Base-by-base conservation (phyloP, 2,888 invertebrate genomes). In the Heliconius charithonia region DNA sequence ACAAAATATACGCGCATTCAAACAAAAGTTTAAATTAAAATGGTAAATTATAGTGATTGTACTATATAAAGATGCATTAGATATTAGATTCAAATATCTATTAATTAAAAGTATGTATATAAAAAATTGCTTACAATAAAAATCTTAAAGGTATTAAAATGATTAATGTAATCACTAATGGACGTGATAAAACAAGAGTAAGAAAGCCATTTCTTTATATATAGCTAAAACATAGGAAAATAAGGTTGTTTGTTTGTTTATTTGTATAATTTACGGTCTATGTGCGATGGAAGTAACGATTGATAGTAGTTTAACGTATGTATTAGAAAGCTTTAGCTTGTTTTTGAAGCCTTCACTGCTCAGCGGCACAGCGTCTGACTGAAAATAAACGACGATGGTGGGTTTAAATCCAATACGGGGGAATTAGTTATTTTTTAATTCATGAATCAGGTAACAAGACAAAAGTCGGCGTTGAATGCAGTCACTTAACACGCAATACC, bases 141-240 rank as follows among this genome's bases (percentile, higher is more conserved):
- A 22, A 22, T 62, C 62, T 62, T 62, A 62, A n/a, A 67, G 37
- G 37, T n/a, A 67, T 37, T 37, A 37, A 32, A 67, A 67, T 67
- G 66, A 67, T 67, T 37, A 67, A 67, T 67, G 66, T 32, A n/a
- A 67, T n/a, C 13, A 37, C 66, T 67, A 67, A 67, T 67, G 37
- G 37, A 3, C 12, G 66, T 67, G 32, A 32, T 22, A 32, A 67
- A 67, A 67, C 32, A n/a, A 67, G 66, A n/a, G n/a, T n/a, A n/a
- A n/a, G 37, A 67, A 67, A 22, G 37, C 66, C 6, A 10, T 67
- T 67, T 37, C n/a, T 2, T 67, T 67, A 67, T 32, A 37, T 67
- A 67, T 67, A 65, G 19, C 2, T 65, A 65, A 32, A 65, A 63
- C 4, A 45, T 45, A 51, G 19, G 32, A 67, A 37, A n/a, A 37